Base-by-base conservation (phyloP, 2,797 vertebrate species). In the Rhinoraja longicauda region DNA sequence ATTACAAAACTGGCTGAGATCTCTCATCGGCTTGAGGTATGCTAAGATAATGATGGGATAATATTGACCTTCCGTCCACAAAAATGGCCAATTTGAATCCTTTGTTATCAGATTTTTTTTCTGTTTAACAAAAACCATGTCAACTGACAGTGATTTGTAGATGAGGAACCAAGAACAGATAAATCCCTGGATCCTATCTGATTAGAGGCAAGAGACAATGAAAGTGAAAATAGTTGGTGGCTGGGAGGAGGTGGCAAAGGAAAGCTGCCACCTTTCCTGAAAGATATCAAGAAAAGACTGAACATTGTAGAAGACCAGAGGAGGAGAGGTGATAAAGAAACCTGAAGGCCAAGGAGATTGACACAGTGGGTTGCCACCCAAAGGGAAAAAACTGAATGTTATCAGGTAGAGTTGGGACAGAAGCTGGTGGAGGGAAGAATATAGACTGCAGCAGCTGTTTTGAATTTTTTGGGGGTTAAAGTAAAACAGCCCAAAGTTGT, bases 1-100 rank as follows among this genome's bases (percentile, higher is more conserved):
- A 99, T 99, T 96, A 99, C 99, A 0, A 99, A 99, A 95, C 94
- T 99, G 94, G 98, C 98, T 2, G 99, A 99, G 94, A 99, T 99
- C 94, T 99, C 99, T 77, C 98, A 99, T 95, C 96, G 98, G 93
- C 96, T 99, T 0, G 98, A 99, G 98, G 99, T 99, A 86, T 24
- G 26, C 8, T 29, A 32, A 10, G 77, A 93, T 79, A 13, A 53
- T 12, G 15, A 13, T 75, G 94, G 96, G 94, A 93, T 93, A 93
- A 0, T 86, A 62, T 67, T 64, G 64, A 36, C 21, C 2, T n/a
- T 62, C 29, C 67, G n/a, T 67, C 64, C 67, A 17, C n/a, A 64
- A 88, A 84, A 86, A 15, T 72, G 10, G 32, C 57, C 9, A 67
- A 7, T 36, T 45, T 57, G 70, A 82, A n/a, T 84, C 12, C 4